Base-by-base conservation (phyloP, 2,888 invertebrate genomes). In the Trilocha varians region DNA sequence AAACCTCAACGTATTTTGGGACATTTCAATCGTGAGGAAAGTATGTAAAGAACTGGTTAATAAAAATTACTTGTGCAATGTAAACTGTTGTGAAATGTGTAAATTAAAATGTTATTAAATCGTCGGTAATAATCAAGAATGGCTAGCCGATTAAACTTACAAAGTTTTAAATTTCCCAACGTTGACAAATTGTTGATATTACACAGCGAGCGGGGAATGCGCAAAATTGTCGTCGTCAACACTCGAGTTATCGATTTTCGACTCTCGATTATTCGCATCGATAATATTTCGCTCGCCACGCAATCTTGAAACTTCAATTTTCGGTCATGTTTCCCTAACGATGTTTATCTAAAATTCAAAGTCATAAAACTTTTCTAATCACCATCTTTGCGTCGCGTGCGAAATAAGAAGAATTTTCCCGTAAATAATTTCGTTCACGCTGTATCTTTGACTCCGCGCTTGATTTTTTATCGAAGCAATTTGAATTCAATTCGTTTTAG, bases 331-430 rank as follows among this genome's bases (percentile, higher is more conserved):
- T 65, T 54, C 52, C 54, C 59, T 45, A 66, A 64, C 62, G 62
- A 63, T 74, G 71, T 77, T 78, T 75, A 71, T 68, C 63, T 55
- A 58, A 67, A 71, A 65, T 59, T 65, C 59, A 56, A 70, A 74
- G 68, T 75, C 74, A 78, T 75, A 71, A 78, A 83, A 83, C 79
- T 84, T 84, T 78, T 65, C 62, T 78, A 78, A 83, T 83, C 75
- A 75, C 62, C 69, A 70, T 69, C 70, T 74, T 73, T 64, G 71
- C 68, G 56, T 53, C 48, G 62, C 66, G 62, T 63, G 70, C 72
- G 65, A 74, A 78, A 76, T 75, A 77, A 74, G 70, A 70, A 60
- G 44, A 52, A 46, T 54, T 67, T 76, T 70, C 70, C 66, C 66
- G 72, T 71, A 78, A 79, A 83, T 79, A 79, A 83, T 77, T 76